phyloP scores from a whole-genome alignment of 2,113 vertebrate species.

The Sapayoa aenigma region DNA sequence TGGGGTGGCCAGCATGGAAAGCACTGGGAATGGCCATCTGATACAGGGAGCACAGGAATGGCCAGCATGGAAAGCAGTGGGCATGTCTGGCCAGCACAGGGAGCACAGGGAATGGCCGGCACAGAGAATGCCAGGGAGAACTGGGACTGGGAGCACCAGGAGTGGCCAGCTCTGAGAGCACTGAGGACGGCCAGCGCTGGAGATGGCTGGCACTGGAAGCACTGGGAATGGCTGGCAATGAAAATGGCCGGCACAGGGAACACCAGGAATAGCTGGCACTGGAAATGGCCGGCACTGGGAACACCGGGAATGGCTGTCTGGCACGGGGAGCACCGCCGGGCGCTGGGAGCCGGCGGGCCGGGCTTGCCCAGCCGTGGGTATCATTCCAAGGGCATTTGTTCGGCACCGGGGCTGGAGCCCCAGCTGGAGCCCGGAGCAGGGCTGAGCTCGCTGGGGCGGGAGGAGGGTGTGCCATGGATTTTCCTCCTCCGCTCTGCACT shows the following conservation, averaged over 20 bases:
- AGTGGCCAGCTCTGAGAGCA: background rate
- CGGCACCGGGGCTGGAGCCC: background rate
- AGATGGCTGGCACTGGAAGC: background rate
- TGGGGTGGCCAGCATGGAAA: background rate
- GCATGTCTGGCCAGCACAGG: background rate
- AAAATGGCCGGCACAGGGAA: accelerated
- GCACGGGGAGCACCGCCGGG: background rate
- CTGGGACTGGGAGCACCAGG: background rate
- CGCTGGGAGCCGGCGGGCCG: constrained; percentile 47
- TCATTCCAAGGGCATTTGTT: background rate
- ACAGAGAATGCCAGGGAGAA: too few species aligned
- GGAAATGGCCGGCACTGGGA: accelerated
- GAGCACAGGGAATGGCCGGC: background rate
- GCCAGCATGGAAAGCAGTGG: too few species aligned
- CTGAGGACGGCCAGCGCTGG: accelerated
- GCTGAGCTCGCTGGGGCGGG: background rate
- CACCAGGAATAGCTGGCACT: background rate
- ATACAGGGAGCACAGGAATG: background rate
- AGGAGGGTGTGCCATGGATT: background rate
- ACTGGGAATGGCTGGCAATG: accelerated
- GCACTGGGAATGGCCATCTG: background rate
- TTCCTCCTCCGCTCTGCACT: background rate
- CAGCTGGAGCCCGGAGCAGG: background rate
- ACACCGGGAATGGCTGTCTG: accelerated
- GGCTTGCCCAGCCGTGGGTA: background rate